A percentile compares a stretch with the other conserved stretches of the same genome.
These are phyloP conservation scores for Archaeoteleia sp. DNA, from an alignment of 2,888 invertebrate species.

Conservation along the genomic window DNA sequence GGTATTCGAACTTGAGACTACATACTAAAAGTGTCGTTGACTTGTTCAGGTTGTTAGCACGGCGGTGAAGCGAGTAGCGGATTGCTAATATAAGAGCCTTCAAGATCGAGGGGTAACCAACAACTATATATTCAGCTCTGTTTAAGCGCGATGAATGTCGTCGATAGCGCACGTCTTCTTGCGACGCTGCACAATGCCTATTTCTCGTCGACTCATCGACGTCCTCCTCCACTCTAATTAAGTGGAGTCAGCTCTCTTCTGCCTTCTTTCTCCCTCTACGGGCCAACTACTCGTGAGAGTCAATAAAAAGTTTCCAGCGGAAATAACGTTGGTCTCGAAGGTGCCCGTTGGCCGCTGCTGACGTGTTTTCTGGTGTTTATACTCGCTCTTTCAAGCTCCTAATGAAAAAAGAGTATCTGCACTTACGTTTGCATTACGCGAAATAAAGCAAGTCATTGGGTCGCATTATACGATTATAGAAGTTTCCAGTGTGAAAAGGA, in stretches of 20 bases:
- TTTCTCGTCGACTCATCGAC: constrained; percentile 47
- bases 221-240: constrained; percentile 61
- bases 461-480: background rate
- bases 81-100: constrained; percentile 64
- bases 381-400: background rate
- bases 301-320: constrained; percentile 58
- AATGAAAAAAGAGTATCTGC: background rate
- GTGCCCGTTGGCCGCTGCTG: constrained; percentile 7
- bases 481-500: background rate
- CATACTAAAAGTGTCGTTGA: constrained; percentile 38
- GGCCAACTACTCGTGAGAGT: constrained; percentile 43
- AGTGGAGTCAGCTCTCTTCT: constrained; percentile 63
- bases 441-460: background rate
- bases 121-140: constrained; percentile 56
- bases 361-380: background rate
- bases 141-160: constrained; percentile 61
- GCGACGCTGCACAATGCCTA: constrained; percentile 54
- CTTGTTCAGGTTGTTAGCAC: constrained; percentile 46
- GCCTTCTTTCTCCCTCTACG: constrained; percentile 25
- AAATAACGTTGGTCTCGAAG: constrained; percentile 55
- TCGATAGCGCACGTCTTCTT: constrained; percentile 67
- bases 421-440: background rate
- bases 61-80: constrained; percentile 63
- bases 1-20: constrained; percentile 18
- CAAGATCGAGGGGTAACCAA: constrained; percentile 49